Evolutionary conservation across 2,888 invertebrate genomes (phyloP).

Genomic region (Hipparchia sbordonii): DNA sequence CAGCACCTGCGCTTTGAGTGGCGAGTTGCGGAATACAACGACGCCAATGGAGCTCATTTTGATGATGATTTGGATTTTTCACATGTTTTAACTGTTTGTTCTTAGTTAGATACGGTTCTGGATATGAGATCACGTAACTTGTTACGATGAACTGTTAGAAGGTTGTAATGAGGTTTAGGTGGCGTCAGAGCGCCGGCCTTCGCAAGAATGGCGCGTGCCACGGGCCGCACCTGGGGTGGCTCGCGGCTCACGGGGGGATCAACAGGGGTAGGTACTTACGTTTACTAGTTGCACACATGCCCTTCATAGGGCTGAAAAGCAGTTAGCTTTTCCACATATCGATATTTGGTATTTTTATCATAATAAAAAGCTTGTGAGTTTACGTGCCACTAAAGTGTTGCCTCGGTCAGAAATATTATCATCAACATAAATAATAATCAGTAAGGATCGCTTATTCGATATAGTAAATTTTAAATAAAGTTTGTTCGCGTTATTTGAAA

Average conservation of each 20-base stretch:
- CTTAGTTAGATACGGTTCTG: slow-evolving; percentile 55
- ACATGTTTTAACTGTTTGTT: slow-evolving; percentile 68
- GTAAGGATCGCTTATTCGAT: too few relatives aligned
- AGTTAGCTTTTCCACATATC: neutral
- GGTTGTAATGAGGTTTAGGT: slow-evolving; percentile 56
- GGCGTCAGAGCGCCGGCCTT: slow-evolving; percentile 78
- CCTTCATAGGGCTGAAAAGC: slow-evolving; percentile 69
- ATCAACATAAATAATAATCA: too few relatives aligned
- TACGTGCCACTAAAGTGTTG: too few relatives aligned
- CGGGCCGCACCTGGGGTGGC: slow-evolving; percentile 76
- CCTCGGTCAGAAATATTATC: too few relatives aligned
- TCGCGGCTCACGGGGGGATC: slow-evolving; percentile 71
- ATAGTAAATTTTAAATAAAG: too few relatives aligned
- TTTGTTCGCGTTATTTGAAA: too few relatives aligned
- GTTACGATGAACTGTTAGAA: slow-evolving; percentile 51
- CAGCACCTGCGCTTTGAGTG: slow-evolving; percentile 85
- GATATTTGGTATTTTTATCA: neutral
- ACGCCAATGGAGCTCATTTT: slow-evolving; percentile 83
- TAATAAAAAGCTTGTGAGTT: too few relatives aligned
- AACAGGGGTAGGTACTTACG: slow-evolving; percentile 82
- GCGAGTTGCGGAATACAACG: slow-evolving; percentile 83
- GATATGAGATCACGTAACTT: slow-evolving; percentile 58
- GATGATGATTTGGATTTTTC: slow-evolving; percentile 63
- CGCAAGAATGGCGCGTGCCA: slow-evolving; percentile 81
- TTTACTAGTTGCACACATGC: slow-evolving; percentile 82